Conservation (phyloP, 2,113 vertebrate genomes). For the Panthera tigris region DNA sequence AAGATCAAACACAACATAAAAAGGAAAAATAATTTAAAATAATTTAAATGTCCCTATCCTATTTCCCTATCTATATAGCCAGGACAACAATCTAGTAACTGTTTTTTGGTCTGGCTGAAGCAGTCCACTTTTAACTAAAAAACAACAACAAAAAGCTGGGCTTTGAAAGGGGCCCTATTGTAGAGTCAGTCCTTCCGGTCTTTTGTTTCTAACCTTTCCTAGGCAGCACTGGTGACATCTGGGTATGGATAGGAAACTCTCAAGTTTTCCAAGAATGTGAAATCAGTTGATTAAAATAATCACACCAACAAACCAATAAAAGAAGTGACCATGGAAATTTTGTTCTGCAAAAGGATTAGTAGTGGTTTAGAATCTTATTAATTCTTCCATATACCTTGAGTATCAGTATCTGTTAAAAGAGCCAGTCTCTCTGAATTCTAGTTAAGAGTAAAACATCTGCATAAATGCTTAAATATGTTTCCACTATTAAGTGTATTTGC, state of each 20-base stretch:
- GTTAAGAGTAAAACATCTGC: conserved; percentile 23
- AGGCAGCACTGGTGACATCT: conserved; percentile 38
- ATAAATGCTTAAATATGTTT: conserved; percentile 24
- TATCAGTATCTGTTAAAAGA: not conserved
- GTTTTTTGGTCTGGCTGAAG: conserved; percentile 5
- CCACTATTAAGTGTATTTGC: not conserved
- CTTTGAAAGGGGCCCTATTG: not conserved
- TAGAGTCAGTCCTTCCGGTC: not conserved
- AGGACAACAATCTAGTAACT: not conserved
- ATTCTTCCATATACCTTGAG: not conserved
- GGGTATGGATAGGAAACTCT: conserved; percentile 48
- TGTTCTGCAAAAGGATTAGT: not conserved
- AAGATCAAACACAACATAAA: conserved; percentile 17
- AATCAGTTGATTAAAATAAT: conserved; percentile 45
- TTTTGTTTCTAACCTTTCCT: conserved; percentile 50
- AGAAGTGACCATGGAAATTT: not conserved
- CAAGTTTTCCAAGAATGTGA: conserved; percentile 41
- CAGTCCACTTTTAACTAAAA: conserved; percentile 1
- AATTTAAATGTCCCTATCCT: not conserved
- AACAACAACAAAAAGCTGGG: conserved; percentile 27
- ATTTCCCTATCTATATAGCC: conserved; percentile 32
- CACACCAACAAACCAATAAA: conserved; percentile 19
- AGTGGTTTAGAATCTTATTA: not conserved
- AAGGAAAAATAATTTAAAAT: not conserved
- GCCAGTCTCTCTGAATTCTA: not conserved